Evolutionary conservation across 2,113 vertebrate species (phyloP), one percentile per base, ranked within the genome.

Genomic region (Zosterops lateralis): DNA sequence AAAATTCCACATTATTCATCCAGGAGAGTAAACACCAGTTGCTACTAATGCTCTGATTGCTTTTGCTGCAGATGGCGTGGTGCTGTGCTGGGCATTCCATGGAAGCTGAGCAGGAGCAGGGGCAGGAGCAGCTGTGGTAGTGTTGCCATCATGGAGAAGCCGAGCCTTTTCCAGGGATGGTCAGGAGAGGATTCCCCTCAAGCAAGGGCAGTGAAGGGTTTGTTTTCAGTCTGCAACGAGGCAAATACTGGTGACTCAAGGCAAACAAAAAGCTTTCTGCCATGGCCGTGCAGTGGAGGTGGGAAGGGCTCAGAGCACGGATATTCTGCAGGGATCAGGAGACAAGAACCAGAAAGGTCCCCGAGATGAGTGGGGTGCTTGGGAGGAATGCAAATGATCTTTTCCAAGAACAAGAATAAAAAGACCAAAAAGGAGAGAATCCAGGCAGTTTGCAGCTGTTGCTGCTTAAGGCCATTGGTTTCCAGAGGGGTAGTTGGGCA

Each of bases 401-500:
- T 92, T 85, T 88, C 91, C 66, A 90, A 67, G 64, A 84, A 65
- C 56, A 78, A 93, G 40, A 92, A 87, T 74, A 71, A 84, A 91
- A 89, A 84, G 53, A 95, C 67, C 67, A 71, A 78, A 84, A 92
- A 72, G 58, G 58, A 92, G 85, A 94, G 77, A 84, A 95, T 90
- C 89, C 87, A 91, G 94, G 94, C 89, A 95, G 93, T 78, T 81
- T 80, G 84, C 84, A 74, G 78, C 86, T 47, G 17, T 2, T 16
- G 73, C 80, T 71, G 77, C 71, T 96, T 97, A 98, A 51, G 97
- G 97, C 98, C 98, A 98, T 26, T 98, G 97, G 95, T 91, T 87
- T 58, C 95, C 95, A 1, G 92, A 72, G 2, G 99, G 98, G 64
- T 99, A 99, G 95, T 95, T 99, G 68, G 99, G 99, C 68, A 99